A percentile compares a stretch with the other conserved stretches of the same genome.
Conservation (phyloP, 2,113 vertebrate genomes). For the Triplophysa rosa region DNA sequence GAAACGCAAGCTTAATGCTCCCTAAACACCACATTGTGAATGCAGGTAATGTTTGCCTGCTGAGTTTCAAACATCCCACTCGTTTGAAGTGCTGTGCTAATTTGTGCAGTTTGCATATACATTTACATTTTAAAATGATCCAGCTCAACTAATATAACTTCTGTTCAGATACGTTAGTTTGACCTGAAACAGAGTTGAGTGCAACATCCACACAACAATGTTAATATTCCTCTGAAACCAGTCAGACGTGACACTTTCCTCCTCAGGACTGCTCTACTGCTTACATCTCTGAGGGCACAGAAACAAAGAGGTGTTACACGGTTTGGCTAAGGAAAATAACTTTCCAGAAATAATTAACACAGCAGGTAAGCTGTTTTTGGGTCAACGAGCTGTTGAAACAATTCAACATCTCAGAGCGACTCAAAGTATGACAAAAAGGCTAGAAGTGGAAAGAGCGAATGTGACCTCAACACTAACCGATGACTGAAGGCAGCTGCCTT, state of each 20-base stretch:
- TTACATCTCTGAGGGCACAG: background rate
- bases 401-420: slow-evolving; percentile 2
- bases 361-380: background rate
- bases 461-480: background rate
- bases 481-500: background rate
- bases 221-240: background rate
- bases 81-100: too few species aligned
- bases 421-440: too few species aligned
- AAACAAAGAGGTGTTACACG: slow-evolving; percentile 20
- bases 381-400: slow-evolving; percentile 26
- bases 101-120: background rate
- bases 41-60: background rate
- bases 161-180: background rate
- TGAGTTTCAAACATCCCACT: too few species aligned
- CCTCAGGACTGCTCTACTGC: background rate
- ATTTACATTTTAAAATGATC: background rate
- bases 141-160: background rate
- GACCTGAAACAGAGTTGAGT: background rate
- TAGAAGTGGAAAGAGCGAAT: background rate
- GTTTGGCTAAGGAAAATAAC: background rate
- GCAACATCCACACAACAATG: background rate
- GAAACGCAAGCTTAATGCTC: background rate
- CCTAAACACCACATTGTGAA: background rate
- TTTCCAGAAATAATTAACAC: slow-evolving; percentile 32
- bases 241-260: background rate